Evolutionary conservation across 2,797 vertebrate genomes (phyloP).

Genomic region (Myotis planiceps): DNA sequence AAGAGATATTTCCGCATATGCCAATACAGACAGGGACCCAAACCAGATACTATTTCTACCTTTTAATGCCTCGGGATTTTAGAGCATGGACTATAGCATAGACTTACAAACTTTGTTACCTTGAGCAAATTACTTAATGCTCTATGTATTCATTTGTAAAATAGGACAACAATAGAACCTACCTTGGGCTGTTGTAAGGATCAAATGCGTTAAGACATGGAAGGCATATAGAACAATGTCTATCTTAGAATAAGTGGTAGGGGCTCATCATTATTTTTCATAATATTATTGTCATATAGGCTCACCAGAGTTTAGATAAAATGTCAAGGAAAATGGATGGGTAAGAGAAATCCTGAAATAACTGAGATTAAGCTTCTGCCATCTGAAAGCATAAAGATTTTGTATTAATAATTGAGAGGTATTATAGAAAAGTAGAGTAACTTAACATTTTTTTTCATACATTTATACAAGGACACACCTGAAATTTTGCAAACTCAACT

Average conservation of each 20-base stretch:
- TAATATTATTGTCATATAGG: neutral
- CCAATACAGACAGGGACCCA: neutral
- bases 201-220: neutral
- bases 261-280: neutral
- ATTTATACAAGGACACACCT: neutral
- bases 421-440: slow-evolving; percentile 16
- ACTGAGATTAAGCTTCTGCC: slow-evolving; percentile 1
- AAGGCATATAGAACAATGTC: neutral
- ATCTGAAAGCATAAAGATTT: neutral
- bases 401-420: slow-evolving; percentile 15
- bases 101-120: neutral
- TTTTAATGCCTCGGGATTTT: neutral
- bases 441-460: neutral
- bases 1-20: neutral
- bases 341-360: neutral
- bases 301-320: slow-evolving; percentile 7
- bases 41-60: neutral
- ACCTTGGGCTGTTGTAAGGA: neutral
- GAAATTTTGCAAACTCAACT: neutral
- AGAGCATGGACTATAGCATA: neutral
- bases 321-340: slow-evolving; percentile 1
- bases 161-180: neutral
- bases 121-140: neutral
- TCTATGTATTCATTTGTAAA: neutral
- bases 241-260: neutral